Evolutionary conservation across 2,113 vertebrate genomes (phyloP).

Genomic region (Anguilla rostrata): DNA sequence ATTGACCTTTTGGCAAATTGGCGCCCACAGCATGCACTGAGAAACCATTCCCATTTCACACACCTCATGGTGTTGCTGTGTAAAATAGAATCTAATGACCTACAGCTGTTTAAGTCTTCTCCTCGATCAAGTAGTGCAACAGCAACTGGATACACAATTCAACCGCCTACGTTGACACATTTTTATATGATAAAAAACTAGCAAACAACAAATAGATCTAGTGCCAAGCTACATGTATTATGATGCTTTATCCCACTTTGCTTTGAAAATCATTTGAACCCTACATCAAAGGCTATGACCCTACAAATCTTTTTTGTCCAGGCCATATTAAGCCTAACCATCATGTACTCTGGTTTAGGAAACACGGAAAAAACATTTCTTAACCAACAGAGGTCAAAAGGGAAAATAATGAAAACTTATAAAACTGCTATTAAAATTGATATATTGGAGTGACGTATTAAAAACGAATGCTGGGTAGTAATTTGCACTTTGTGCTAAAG

Average conservation of each 20-base stretch:
- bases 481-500: not conserved
- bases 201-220: not conserved
- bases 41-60: not conserved
- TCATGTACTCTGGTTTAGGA: not conserved
- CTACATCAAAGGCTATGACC: not conserved
- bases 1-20: conserved; percentile 1
- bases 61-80: not conserved
- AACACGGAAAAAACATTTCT: not conserved
- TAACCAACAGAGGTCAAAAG: not conserved
- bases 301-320: not conserved
- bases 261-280: not conserved
- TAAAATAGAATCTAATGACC: not conserved
- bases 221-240: not conserved
- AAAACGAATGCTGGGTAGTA: not conserved
- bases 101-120: not conserved
- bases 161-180: not conserved
- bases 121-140: not conserved
- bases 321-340: not conserved
- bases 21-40: not conserved
- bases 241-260: not conserved
- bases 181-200: not conserved
- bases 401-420: not conserved
- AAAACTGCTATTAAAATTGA: not conserved
- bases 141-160: not conserved
- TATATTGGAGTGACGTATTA: too few species aligned